Percentiles rank a stretch among this genome's conserved stretches.
Evolutionary conservation across 2,797 vertebrate genomes (phyloP).

Genomic region (Enteromius treurensis): DNA sequence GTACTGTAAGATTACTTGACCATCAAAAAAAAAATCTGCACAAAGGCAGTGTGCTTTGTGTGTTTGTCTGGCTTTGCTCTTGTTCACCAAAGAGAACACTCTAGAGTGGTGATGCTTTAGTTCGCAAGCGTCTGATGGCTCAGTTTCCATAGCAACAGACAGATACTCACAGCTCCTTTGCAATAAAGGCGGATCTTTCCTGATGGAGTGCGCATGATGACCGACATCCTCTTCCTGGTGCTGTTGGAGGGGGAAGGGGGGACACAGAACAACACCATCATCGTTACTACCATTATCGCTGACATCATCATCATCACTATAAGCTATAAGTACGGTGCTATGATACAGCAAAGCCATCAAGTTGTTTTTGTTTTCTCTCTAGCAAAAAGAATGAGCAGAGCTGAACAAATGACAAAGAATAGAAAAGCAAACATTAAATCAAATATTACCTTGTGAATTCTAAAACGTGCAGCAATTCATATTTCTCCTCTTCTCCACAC

Average conservation of each 20-base stretch:
- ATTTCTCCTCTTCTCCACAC: conserved; percentile 90
- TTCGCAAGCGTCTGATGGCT: conserved; percentile 63
- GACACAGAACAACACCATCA: conserved; percentile 15
- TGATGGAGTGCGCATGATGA: conserved; percentile 95
- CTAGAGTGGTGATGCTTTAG: conserved; percentile 38
- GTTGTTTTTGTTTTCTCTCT: background rate
- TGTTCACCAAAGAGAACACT: conserved; percentile 19
- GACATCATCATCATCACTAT: background rate
- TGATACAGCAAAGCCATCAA: conserved; percentile 13
- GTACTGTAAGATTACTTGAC: background rate
- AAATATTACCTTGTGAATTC: conserved; percentile 89
- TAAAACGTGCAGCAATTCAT: conserved; percentile 92
- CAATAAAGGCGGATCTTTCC: conserved; percentile 98
- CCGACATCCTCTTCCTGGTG: conserved; percentile 96
- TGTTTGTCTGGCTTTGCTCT: background rate
- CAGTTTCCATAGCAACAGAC: conserved; percentile 79
- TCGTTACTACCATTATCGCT: background rate
- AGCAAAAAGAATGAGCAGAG: background rate
- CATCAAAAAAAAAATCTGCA: background rate
- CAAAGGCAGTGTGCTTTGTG: background rate
- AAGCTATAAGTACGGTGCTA: background rate
- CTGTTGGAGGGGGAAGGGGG: conserved; percentile 68
- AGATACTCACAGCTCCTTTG: conserved; percentile 97
- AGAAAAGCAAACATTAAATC: background rate
- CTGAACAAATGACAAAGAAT: background rate